Conservation (phyloP, 2,888 invertebrate species). For the Azorinus chamasolen region DNA sequence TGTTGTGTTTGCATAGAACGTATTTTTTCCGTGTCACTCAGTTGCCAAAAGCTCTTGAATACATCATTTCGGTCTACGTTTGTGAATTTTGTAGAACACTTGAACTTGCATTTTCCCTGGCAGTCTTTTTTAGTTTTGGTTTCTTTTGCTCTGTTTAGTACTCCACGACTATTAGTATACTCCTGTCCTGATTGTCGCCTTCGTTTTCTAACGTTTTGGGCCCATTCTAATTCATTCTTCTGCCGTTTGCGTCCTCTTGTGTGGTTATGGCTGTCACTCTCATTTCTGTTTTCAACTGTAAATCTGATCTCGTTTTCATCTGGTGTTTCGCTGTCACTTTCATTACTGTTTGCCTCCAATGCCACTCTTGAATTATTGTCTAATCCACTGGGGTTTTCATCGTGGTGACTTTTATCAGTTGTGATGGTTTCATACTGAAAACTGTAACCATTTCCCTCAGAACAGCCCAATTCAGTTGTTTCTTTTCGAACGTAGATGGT, state of each 20-base stretch:
- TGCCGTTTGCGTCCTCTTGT: constrained; percentile 19
- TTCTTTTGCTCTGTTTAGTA: constrained; percentile 20
- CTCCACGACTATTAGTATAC: constrained; percentile 14
- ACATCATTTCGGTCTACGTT: constrained; percentile 18
- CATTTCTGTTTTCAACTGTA: not conserved
- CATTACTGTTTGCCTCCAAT: constrained; percentile 3
- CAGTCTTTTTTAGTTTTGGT: constrained; percentile 32
- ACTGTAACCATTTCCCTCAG: too few relatives aligned
- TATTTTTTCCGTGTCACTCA: constrained; percentile 41
- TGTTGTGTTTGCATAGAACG: constrained; percentile 39
- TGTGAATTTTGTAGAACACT: constrained; percentile 20
- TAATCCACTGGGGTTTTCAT: not conserved
- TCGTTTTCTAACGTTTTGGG: constrained; percentile 30
- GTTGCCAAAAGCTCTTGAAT: constrained; percentile 41
- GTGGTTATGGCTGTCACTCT: not conserved
- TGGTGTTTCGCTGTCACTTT: not conserved
- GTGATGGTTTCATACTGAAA: not conserved
- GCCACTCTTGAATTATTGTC: constrained; percentile 1
- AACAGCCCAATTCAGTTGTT: not conserved
- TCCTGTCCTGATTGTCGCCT: constrained; percentile 22
- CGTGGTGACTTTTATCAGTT: not conserved
- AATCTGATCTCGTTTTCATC: not conserved
- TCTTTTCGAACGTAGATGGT: not conserved
- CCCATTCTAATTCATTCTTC: constrained; percentile 24
- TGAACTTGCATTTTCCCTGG: constrained; percentile 38